phyloP scores from a whole-genome alignment of 2,797 vertebrate species.

The Synaphobranchus kaupii region DNA sequence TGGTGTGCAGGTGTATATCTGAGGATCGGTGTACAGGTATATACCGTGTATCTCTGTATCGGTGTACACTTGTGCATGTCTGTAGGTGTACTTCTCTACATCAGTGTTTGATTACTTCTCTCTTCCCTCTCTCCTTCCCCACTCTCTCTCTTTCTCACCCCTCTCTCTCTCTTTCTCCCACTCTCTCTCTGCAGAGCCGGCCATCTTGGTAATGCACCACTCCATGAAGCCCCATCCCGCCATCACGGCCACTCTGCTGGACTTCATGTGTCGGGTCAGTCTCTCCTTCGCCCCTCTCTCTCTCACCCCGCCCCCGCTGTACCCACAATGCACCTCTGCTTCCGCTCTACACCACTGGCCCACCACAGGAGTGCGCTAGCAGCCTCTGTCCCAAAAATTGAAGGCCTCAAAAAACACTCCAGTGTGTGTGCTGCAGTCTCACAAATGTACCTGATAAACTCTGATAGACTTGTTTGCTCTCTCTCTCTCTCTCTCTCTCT shows the following conservation, averaged over 20 bases:
- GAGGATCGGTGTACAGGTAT: too few species aligned
- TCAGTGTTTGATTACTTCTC: background rate
- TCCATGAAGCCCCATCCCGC: constrained; percentile 98
- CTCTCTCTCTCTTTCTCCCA: background rate
- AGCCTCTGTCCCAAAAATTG: background rate
- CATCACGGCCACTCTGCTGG: constrained; percentile 94
- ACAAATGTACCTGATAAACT: too few species aligned
- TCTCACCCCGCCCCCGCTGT: background rate
- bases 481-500: background rate
- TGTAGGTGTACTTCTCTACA: too few species aligned
- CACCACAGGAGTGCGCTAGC: background rate
- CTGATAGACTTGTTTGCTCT: too few species aligned
- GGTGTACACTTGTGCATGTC: too few species aligned
- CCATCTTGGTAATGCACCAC: constrained; percentile 97
- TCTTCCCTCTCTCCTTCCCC: background rate
- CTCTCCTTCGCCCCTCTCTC: background rate
- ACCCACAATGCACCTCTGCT: too few species aligned
- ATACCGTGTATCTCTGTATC: too few species aligned
- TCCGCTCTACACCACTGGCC: too few species aligned
- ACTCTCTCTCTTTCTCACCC: background rate
- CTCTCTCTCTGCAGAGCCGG: constrained; percentile 76
- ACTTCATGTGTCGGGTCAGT: constrained; percentile 95
- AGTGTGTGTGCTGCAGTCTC: background rate
- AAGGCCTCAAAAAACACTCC: background rate
- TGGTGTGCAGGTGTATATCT: background rate